Base-by-base conservation (phyloP, 2,113 vertebrate species). In the Uropsilus gracilis region DNA sequence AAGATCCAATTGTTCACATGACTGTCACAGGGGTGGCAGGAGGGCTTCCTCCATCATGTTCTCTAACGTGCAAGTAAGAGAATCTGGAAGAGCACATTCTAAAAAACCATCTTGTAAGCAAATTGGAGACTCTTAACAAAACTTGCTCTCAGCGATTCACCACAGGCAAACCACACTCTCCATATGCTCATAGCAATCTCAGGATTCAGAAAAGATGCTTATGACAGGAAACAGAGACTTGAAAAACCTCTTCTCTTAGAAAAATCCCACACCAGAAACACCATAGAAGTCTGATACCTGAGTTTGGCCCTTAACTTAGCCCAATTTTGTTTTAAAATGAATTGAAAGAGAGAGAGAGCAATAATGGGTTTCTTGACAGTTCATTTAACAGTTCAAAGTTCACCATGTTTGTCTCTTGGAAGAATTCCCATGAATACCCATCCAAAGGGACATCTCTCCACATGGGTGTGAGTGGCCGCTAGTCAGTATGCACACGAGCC, bases 391-490 rank as follows among this genome's bases (percentile, higher is more conserved):
- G 69, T 94, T 98, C 80, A 90, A 78, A 77, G 96, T 97, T 96
- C 98, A 98, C 97, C 98, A 72, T 92, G 94, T 97, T 98, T 98
- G 80, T 97, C 95, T 97, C 97, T 96, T 97, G 94, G 96, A 98
- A 92, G 92, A 81, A 97, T 96, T 97, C 57, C 17, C 82, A 97
- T 95, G 97, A n/a, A n/a, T n/a, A n/a, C n/a, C n/a, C n/a, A n/a
- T n/a, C 93, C 96, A 90, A 94, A 96, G 93, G 92, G 97, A 94
- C 69, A 53, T 85, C 94, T 97, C 94, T 85, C n/a, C 26, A 26
- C 89, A 68, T 20, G 92, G 86, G 78, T 95, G 78, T 94, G 95
- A 95, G 91, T n/a, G 92, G 94, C 90, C 96, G 89, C 89, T 17
- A 89, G 94, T 96, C 96, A 92, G 75, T 94, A 78, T 0, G 0